Base-by-base conservation (phyloP, 2,113 vertebrate species). In the Etheostoma spectabile region DNA sequence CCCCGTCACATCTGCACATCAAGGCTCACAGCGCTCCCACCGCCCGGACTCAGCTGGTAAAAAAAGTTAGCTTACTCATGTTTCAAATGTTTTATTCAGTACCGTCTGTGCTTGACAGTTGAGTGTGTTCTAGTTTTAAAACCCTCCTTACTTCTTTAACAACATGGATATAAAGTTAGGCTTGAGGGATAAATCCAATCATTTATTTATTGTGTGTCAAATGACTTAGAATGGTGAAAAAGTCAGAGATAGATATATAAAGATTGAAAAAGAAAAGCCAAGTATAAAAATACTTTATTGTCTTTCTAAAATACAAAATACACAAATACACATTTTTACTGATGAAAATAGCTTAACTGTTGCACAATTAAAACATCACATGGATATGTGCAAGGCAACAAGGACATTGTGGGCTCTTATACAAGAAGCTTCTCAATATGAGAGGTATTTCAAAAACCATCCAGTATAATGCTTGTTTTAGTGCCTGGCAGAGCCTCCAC, bases 41-140 rank as follows among this genome's bases (percentile, higher is more conserved):
- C 71, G 86, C 63, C 51, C 16, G 71, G 78, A 82, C 83, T 86
- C 69, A 73, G 77, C 70, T 52, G 70, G 65, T 83, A 33, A 69
- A 77, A 27, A 73, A 83, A 83, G 52, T 82, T 38, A 1, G 7
- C 81, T 74, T 70, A 77, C 42, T 57, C 55, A 18, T 74, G 83
- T 84, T 77, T 91, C 74, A 75, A 79, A 92, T 92, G 78, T 88
- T 87, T 94, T 91, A 90, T 91, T 93, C 68, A 88, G 74, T 13
- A 45, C 68, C 79, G 59, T 85, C 84, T 86, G 85, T 85, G 72
- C 60, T 35, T 0, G 21, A 53, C 53, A 62, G 71, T 76, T 59
- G 53, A 63, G 35, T 45, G 24, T 57, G 49, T 30, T 56, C 22
- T 45, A 12, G 71, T 22, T 84, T 66, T 71, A 63, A 64, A 66